phyloP scores from a whole-genome alignment of 2,113 vertebrate species.

The Corapipo altera region DNA sequence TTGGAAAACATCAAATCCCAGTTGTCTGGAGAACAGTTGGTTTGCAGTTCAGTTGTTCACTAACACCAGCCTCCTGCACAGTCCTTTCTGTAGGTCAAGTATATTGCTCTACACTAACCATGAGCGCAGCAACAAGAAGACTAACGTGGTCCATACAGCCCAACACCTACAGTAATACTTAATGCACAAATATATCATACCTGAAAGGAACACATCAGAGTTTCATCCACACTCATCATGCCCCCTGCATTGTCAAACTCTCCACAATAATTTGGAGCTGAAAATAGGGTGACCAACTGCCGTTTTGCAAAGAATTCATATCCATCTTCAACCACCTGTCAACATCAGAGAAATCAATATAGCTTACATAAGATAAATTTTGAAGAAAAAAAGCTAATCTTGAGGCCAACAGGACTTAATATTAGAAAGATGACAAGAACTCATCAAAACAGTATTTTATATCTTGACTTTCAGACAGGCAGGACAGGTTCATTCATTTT shows the following conservation, averaged over 20 bases:
- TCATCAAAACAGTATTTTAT: not conserved
- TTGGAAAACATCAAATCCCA: not conserved
- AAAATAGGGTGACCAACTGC: constrained; percentile 93
- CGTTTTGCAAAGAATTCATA: constrained; percentile 96
- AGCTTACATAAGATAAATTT: not conserved
- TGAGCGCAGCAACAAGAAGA: not conserved
- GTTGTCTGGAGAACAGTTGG: not conserved
- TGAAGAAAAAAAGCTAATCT: not conserved
- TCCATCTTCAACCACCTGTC: constrained; percentile 92
- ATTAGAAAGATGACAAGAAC: not conserved
- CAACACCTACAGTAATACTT: not conserved
- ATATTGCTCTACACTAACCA: not conserved
- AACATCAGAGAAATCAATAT: constrained; percentile 1
- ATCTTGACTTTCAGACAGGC: not conserved
- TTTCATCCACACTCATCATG: constrained; percentile 97
- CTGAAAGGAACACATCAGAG: constrained; percentile 97
- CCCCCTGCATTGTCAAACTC: constrained; percentile 95
- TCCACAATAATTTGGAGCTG: constrained; percentile 93
- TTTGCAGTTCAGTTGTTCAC: not conserved
- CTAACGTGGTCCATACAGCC: not conserved
- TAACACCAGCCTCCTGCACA: not conserved
- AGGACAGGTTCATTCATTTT: not conserved
- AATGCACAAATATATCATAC: constrained; percentile 63
- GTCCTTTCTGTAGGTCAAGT: not conserved
- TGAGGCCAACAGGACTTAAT: not conserved